Conservation (phyloP, 2,797 vertebrate species). For the Rallus crepitans region DNA sequence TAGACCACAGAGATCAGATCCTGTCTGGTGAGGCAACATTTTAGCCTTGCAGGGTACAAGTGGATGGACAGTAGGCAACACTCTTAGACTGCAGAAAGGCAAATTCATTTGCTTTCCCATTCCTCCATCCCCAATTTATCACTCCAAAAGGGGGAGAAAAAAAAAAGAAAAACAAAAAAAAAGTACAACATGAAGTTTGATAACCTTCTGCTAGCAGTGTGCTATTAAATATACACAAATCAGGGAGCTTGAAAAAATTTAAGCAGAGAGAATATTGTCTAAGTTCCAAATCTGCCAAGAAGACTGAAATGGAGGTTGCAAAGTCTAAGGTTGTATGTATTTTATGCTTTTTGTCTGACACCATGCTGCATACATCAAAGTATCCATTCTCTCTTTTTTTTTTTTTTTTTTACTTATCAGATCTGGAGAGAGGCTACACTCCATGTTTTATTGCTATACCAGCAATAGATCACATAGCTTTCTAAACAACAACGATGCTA, state of each 20-base stretch:
- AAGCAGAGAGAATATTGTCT: not conserved
- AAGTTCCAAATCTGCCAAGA: conserved; percentile 7
- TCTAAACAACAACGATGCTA: not conserved
- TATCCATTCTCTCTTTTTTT: not conserved
- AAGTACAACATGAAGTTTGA: not conserved
- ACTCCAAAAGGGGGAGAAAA: not conserved
- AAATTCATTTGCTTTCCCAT: not conserved
- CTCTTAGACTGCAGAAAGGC: not conserved
- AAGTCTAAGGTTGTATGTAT: not conserved
- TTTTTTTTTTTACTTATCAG: not conserved
- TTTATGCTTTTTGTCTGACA: not conserved
- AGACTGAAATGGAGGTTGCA: not conserved
- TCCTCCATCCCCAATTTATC: not conserved
- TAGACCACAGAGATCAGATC: not conserved
- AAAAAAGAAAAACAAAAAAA: not conserved
- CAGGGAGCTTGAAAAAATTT: not conserved
- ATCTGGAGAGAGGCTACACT: not conserved
- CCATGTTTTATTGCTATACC: not conserved
- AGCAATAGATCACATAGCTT: not conserved
- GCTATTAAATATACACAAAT: conserved; percentile 39
- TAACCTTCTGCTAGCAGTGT: conserved; percentile 10
- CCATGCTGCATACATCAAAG: not conserved
- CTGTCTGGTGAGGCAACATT: not conserved
- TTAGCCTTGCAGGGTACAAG: not conserved
- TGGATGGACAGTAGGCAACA: not conserved